phyloP scores from a whole-genome alignment of 2,888 invertebrate genomes.

The Lissocephala sabroskyi region DNA sequence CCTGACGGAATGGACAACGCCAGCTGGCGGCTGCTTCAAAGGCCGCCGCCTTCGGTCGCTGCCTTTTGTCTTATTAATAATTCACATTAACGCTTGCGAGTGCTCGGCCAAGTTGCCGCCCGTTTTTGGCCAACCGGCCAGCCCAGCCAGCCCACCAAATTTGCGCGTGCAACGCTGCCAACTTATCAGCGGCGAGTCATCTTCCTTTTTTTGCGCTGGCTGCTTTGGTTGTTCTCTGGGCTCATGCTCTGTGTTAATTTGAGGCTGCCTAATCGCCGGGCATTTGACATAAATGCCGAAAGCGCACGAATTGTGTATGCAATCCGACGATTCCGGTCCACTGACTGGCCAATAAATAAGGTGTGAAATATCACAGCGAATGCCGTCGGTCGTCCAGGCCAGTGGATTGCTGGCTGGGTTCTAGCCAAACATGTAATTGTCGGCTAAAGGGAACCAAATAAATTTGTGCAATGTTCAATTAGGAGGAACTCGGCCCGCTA shows the following conservation, averaged over 20 bases:
- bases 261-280: conserved; percentile 18
- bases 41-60: conserved; percentile 55
- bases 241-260: conserved; percentile 18
- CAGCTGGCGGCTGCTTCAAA: conserved; percentile 39
- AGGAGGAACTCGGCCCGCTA: too few species aligned
- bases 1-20: not conserved
- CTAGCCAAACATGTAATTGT: not conserved
- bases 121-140: conserved; percentile 9
- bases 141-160: conserved; percentile 36
- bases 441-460: too few species aligned
- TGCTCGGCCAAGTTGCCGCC: conserved; percentile 32
- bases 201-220: conserved; percentile 19
- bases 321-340: not conserved
- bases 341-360: conserved; percentile 66
- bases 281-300: conserved; percentile 59
- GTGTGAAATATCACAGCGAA: conserved; percentile 60
- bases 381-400: not conserved
- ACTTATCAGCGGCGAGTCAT: conserved; percentile 40
- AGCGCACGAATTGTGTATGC: conserved; percentile 48
- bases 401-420: not conserved
- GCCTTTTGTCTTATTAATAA: conserved; percentile 72
- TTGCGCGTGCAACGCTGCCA: conserved; percentile 7
- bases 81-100: conserved; percentile 72
- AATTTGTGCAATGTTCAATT: too few species aligned
- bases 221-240: too few species aligned